A percentile compares a stretch with the other conserved stretches of the same genome.
Evolutionary conservation across 1,140 invertebrate genomes (phyloP).

Genomic region (Anoplolepis gracilipes): DNA sequence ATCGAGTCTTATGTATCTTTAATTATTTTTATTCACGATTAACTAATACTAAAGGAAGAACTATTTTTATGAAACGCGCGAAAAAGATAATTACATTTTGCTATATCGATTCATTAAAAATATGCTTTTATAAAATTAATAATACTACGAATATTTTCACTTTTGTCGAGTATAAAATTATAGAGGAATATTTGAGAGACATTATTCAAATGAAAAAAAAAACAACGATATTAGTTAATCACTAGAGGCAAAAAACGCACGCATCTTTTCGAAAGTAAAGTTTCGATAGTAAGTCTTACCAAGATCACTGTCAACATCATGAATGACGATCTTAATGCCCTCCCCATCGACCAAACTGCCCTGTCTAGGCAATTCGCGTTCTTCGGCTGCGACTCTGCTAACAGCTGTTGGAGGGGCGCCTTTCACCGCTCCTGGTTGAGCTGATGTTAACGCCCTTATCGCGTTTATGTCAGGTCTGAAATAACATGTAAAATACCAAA

Average conservation of each 20-base stretch:
- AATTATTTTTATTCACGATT: background rate
- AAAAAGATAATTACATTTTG: background rate
- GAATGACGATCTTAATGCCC: slow-evolving; percentile 96
- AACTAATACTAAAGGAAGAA: background rate
- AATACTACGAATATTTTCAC: background rate
- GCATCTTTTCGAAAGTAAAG: background rate
- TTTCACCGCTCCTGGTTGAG: slow-evolving; percentile 84
- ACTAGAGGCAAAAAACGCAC: background rate
- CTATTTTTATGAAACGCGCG: background rate
- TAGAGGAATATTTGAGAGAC: background rate
- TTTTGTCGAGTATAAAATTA: background rate
- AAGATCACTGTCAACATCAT: slow-evolving; percentile 92
- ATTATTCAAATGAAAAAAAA: background rate
- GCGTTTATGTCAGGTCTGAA: slow-evolving; percentile 91
- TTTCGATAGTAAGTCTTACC: slow-evolving; percentile 78
- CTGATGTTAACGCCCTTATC: slow-evolving; percentile 86
- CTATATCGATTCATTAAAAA: background rate
- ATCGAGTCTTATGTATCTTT: background rate
- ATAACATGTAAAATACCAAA: slow-evolving; percentile 54
- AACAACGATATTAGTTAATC: background rate
- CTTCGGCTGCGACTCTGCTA: slow-evolving; percentile 87
- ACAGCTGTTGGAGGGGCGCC: slow-evolving; percentile 86
- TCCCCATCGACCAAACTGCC: slow-evolving; percentile 95
- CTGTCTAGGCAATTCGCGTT: slow-evolving; percentile 88
- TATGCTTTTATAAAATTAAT: background rate